These are phyloP conservation scores for Heliothis subflexa DNA, from an alignment of 1,140 invertebrate species.

Conservation along the genomic window DNA sequence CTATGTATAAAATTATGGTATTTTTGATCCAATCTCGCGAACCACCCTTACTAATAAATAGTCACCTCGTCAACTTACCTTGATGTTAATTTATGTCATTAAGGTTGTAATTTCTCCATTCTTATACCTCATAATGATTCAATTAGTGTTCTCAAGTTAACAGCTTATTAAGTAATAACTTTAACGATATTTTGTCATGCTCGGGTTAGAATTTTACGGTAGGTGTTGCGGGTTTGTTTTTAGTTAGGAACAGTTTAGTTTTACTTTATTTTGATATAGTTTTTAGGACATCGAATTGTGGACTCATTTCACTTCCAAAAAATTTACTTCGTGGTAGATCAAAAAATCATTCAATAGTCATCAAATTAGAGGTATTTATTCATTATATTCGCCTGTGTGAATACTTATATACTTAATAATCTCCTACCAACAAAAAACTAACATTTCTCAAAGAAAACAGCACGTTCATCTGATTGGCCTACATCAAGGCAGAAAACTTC, in stretches of 20 bases:
- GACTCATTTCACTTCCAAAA: no score
- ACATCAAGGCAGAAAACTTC: conserved; percentile 18
- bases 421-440: neutral
- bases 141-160: conserved; percentile 14
- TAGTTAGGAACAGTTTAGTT: no score
- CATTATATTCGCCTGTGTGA: neutral
- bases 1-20: no score
- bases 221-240: no score
- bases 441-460: conserved; percentile 5
- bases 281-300: no score
- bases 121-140: conserved; percentile 2
- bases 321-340: no score
- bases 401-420: neutral
- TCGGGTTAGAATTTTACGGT: neutral
- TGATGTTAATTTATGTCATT: neutral
- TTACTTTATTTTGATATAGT: no score
- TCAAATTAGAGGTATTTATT: no score
- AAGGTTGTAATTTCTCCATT: neutral
- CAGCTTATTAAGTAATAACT: neutral
- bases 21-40: no score
- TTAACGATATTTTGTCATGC: neutral
- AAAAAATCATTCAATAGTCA: no score
- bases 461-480: conserved; percentile 13
- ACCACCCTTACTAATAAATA: neutral
- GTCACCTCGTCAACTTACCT: neutral